Evolutionary conservation across 2,888 invertebrate genomes (phyloP), one percentile per base, ranked within the genome.

Genomic region (Caenorhabditis uteleia): DNA sequence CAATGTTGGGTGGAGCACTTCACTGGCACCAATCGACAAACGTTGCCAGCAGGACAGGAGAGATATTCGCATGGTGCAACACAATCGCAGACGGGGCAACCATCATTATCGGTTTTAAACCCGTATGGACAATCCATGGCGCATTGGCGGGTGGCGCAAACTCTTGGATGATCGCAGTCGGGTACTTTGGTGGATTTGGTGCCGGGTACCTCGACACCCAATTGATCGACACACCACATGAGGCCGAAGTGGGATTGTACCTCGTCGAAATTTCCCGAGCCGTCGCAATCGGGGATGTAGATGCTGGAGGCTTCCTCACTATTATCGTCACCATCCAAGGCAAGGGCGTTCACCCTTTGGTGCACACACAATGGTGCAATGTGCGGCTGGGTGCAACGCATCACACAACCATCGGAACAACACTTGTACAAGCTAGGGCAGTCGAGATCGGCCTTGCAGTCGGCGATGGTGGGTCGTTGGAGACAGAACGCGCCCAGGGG

Each of bases 31-130:
- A 74, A 47, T 26, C 75, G 53, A 39, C 79, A 79, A 10, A 78
- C 66, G 31, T 71, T 74, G 25, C 75, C 69, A 31, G 68, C 53
- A n/a, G 78, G 75, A 42, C 80, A 81, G 20, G 57, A 51, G 36
- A 79, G 60, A 20, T 64, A 65, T 25, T 65, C 59, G 46, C 82
- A 82, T 1, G 75, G 74, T 36, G 74, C 51, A 7, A 61, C 54
- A 49, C 82, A 82, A 25, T 67, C 69, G 48, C 82, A 82, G 21
- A 67, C 56, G 10, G 70, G 66, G 42, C 82, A 82, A n/a, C 82
- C 82, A 27, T 77, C 64, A 33, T 67, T 64, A 40, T 70, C 72
- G 12, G 74, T 61, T 54, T 74, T 62, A 43, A 54, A 68, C 77
- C 78, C 61, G 27, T 61, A 45, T 1, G 36, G 12, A 48, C 80